These are phyloP conservation scores for Urechis unicinctus DNA, from an alignment of 2,888 invertebrate species.

Conservation along the genomic window DNA sequence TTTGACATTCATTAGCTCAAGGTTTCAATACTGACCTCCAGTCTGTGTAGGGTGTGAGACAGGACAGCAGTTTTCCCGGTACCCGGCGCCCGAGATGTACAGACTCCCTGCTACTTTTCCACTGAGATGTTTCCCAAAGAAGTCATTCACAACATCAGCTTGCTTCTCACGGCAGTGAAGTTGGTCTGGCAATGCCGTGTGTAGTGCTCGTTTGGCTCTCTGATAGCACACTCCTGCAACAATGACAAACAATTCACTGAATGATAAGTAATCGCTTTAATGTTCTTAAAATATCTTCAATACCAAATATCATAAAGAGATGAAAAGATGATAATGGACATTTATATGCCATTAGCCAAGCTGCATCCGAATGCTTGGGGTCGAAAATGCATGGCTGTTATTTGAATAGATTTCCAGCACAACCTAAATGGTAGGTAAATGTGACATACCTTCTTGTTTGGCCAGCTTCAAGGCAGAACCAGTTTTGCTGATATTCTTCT, in stretches of 20 bases:
- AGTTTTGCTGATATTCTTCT: no score
- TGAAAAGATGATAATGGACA: neutral
- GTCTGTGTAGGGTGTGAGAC: conserved; percentile 64
- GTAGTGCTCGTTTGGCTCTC: conserved; percentile 53
- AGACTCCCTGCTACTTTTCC: conserved; percentile 69
- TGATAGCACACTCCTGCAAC: conserved; percentile 32
- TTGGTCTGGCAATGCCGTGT: conserved; percentile 54
- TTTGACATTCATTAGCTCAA: neutral
- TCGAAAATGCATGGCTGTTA: no score
- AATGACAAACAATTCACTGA: neutral
- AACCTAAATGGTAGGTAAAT: no score
- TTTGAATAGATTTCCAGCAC: no score
- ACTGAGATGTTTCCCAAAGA: conserved; percentile 64
- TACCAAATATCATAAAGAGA: no score
- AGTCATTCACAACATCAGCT: conserved; percentile 62
- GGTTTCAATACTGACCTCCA: conserved; percentile 54
- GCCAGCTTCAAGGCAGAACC: no score
- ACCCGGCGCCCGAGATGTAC: conserved; percentile 94
- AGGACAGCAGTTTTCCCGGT: conserved; percentile 93
- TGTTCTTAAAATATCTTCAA: no score
- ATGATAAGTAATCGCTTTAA: no score
- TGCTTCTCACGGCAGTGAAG: conserved; percentile 71
- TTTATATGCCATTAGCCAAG: no score
- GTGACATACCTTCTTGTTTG: no score
- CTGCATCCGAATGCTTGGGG: no score